phyloP scores from a whole-genome alignment of 2,888 invertebrate species.

The Ormyrus labotus region DNA sequence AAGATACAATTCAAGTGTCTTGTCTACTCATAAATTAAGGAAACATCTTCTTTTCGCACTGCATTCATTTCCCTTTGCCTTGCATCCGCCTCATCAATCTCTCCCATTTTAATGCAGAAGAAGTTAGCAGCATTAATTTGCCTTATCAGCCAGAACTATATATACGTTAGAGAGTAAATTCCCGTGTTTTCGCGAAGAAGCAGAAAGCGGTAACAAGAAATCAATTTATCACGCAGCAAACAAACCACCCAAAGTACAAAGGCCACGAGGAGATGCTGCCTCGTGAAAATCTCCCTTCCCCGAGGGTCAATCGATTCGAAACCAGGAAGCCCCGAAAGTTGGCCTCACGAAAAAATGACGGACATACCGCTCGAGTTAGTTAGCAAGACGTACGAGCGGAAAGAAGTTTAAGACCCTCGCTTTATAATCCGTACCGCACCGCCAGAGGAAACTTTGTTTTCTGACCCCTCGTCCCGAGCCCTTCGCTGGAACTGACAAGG shows the following conservation, averaged over 20 bases:
- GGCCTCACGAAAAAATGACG: background rate
- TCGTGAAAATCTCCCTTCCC: background rate
- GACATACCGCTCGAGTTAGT: conserved; percentile 10
- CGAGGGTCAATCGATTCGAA: conserved; percentile 27
- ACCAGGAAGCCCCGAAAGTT: background rate
- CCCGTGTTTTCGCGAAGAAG: conserved; percentile 14
- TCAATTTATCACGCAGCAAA: conserved; percentile 29
- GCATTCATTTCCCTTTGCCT: too few species aligned
- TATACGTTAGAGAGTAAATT: conserved; percentile 16
- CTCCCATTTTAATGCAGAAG: background rate
- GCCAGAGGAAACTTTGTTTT: background rate
- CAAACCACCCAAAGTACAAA: too few species aligned
- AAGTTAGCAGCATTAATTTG: conserved; percentile 32
- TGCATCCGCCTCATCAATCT: background rate
- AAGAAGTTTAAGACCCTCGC: conserved; percentile 6
- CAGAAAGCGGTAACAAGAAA: conserved; percentile 2
- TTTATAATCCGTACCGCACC: background rate
- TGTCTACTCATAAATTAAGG: too few species aligned
- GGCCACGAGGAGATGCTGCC: too few species aligned
- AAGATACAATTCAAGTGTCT: too few species aligned
- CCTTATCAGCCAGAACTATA: conserved; percentile 26
- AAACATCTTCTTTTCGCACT: too few species aligned
- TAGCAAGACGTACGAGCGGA: conserved; percentile 4
- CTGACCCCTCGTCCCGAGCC: background rate
- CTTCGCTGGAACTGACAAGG: conserved; percentile 9